Percentiles rank a stretch among this genome's conserved stretches.
Evolutionary conservation across 1,140 invertebrate genomes (phyloP).

Genomic region (Drosophila athabasca): DNA sequence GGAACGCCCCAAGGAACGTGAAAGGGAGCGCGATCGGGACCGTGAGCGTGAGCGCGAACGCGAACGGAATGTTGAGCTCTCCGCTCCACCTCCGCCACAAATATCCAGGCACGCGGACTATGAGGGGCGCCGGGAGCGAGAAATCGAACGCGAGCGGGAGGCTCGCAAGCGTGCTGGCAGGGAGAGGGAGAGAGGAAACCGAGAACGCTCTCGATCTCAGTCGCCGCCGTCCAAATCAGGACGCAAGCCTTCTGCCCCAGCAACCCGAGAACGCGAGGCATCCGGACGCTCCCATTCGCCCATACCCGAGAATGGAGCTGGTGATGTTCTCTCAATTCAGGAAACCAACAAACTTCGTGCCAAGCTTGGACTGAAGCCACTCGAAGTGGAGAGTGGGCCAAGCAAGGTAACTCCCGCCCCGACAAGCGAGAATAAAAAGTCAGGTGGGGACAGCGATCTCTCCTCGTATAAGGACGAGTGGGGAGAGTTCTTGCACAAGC

Average conservation of each 20-base stretch:
- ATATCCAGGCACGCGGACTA: constrained; percentile 72
- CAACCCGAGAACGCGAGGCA: constrained; percentile 9
- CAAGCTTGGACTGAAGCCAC: constrained; percentile 96
- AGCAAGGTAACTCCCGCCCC: constrained; percentile 49
- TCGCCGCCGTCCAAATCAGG: constrained; percentile 26
- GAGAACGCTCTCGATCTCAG: constrained; percentile 57
- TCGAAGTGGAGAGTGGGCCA: constrained; percentile 87
- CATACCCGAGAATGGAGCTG: constrained; percentile 83
- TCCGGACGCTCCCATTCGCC: constrained; percentile 50
- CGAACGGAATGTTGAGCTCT: constrained; percentile 50
- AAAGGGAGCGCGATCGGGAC: constrained; percentile 37
- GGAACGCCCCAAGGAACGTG: constrained; percentile 30
- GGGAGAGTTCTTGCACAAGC: constrained; percentile 96
- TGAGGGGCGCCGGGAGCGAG: constrained; percentile 64
- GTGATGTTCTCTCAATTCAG: constrained; percentile 91
- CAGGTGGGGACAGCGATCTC: constrained; percentile 82
- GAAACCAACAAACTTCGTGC: constrained; percentile 96
- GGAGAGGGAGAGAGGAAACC: constrained; percentile 53
- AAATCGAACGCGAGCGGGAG: constrained; percentile 67
- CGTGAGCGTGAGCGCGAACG: constrained; percentile 61
- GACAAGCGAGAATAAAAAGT: constrained; percentile 45
- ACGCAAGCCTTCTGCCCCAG: constrained; percentile 16
- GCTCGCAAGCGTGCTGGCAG: constrained; percentile 49
- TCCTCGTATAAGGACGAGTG: constrained; percentile 90
- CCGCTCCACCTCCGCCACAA: constrained; percentile 70